A percentile compares a stretch with the other conserved stretches of the same genome.
Evolutionary conservation across 2,797 vertebrate species (phyloP).

Genomic region (Acipenser transmontanus): DNA sequence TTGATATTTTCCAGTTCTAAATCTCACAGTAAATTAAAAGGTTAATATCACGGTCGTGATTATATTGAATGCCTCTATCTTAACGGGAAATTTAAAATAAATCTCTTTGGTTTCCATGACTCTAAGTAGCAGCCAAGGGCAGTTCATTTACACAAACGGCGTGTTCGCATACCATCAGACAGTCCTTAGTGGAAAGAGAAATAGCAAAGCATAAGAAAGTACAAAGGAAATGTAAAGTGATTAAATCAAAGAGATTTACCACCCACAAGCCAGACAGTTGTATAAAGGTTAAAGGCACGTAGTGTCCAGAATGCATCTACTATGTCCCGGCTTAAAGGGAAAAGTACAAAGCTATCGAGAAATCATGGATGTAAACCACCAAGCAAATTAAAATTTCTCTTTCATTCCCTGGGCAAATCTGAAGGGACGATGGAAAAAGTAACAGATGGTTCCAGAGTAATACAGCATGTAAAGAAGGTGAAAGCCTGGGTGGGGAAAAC

Average conservation of each 20-base stretch:
- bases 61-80: too few species aligned
- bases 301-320: conserved; percentile 19
- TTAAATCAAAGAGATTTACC: conserved; percentile 57
- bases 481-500: too few species aligned
- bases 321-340: conserved; percentile 41
- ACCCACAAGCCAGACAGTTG: conserved; percentile 48
- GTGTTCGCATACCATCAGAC: conserved; percentile 47
- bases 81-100: too few species aligned
- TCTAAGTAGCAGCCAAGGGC: conserved; percentile 42
- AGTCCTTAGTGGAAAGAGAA: conserved; percentile 43
- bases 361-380: too few species aligned
- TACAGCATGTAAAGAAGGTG: too few species aligned
- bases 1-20: too few species aligned
- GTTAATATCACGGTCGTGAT: too few species aligned
- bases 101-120: too few species aligned
- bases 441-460: too few species aligned
- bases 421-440: not conserved
- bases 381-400: too few species aligned
- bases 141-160: conserved; percentile 50
- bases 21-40: too few species aligned
- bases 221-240: conserved; percentile 39
- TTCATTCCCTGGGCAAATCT: too few species aligned
- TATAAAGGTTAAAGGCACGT: conserved; percentile 48
- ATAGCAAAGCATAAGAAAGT: conserved; percentile 14
- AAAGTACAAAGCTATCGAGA: conserved; percentile 21